Percentiles rank a stretch among this genome's conserved stretches.
phyloP scores from a whole-genome alignment of 2,888 invertebrate genomes.

The Coelogynopora nodosa region DNA sequence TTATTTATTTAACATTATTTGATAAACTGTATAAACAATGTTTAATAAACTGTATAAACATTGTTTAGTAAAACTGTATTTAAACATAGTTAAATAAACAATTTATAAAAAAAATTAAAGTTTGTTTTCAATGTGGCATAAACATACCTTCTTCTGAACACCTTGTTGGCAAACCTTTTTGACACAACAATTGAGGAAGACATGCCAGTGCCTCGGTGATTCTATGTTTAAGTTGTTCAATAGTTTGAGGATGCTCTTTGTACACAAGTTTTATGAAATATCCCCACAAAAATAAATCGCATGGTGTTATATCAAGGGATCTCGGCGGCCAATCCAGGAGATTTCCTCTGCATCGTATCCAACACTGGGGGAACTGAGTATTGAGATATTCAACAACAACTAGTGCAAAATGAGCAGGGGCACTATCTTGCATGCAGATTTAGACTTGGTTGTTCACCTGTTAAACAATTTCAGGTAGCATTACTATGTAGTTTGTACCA shows the following conservation, averaged over 20 bases:
- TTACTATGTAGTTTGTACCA: background rate
- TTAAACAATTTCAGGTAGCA: constrained; percentile 3
- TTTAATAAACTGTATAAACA: too few relatives aligned
- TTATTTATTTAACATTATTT: background rate
- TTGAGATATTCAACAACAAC: constrained; percentile 23
- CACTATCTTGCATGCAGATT: constrained; percentile 9
- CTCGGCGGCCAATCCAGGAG: background rate
- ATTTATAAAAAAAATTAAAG: too few relatives aligned
- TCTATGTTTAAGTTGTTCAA: background rate
- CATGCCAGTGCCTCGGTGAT: background rate
- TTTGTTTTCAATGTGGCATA: background rate
- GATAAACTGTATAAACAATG: background rate
- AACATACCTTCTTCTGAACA: background rate
- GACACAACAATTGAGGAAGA: background rate
- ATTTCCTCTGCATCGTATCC: background rate
- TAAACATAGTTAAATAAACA: too few relatives aligned
- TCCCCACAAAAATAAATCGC: background rate
- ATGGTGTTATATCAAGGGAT: background rate
- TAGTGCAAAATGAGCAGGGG: background rate
- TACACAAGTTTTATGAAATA: background rate
- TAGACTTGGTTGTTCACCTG: constrained; percentile 12
- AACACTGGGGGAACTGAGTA: background rate
- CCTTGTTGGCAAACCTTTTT: background rate
- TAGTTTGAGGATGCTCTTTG: background rate
- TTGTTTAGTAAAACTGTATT: too few relatives aligned